These are phyloP conservation scores for Pseudococcus jackbeardsleyi DNA, from an alignment of 2,888 invertebrate species.

Conservation along the genomic window DNA sequence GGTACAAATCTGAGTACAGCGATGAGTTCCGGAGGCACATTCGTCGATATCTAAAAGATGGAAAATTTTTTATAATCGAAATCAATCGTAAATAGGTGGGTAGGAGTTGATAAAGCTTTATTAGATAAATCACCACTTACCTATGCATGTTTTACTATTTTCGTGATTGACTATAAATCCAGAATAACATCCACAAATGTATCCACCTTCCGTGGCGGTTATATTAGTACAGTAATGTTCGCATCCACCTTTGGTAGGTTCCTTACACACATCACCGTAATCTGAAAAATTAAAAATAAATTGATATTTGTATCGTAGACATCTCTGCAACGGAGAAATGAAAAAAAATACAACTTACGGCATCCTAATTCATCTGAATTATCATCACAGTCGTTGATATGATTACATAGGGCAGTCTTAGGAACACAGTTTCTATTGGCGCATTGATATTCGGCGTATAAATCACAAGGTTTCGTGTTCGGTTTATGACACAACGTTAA, in stretches of 20 bases:
- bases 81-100: slow-evolving; percentile 61
- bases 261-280: slow-evolving; percentile 71
- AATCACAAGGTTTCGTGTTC: slow-evolving; percentile 82
- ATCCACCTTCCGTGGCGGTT: slow-evolving; percentile 79
- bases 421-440: slow-evolving; percentile 89
- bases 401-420: slow-evolving; percentile 85
- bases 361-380: slow-evolving; percentile 92
- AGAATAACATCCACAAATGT: slow-evolving; percentile 90
- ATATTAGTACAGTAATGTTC: slow-evolving; percentile 92
- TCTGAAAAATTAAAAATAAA: slow-evolving; percentile 68
- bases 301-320: neutral
- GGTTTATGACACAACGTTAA: slow-evolving; percentile 83
- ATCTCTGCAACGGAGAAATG: neutral
- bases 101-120: neutral
- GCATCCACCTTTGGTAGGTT: slow-evolving; percentile 81
- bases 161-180: slow-evolving; percentile 86
- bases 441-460: slow-evolving; percentile 86
- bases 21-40: slow-evolving; percentile 84
- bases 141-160: slow-evolving; percentile 85
- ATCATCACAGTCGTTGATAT: slow-evolving; percentile 91
- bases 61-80: neutral
- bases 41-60: slow-evolving; percentile 83
- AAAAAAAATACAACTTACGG: slow-evolving; percentile 72
- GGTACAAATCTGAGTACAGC: slow-evolving; percentile 93
- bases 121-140: slow-evolving; percentile 67